phyloP scores from a whole-genome alignment of 2,113 vertebrate genomes.

The Rhea pennata region DNA sequence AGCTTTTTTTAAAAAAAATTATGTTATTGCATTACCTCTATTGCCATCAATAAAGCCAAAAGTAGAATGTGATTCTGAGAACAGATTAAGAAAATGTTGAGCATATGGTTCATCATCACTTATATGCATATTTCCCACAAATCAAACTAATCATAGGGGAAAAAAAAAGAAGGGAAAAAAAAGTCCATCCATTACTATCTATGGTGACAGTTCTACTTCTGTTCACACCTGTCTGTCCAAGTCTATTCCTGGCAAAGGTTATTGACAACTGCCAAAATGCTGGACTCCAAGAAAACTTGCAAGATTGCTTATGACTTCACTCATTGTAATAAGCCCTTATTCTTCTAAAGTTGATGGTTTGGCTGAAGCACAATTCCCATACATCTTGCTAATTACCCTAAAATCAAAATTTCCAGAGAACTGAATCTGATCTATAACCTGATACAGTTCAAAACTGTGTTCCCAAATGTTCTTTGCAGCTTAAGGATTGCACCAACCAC shows the following conservation, averaged over 20 bases:
- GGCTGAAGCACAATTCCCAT: not conserved
- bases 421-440: not conserved
- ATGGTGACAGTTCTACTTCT: not conserved
- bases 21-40: not conserved
- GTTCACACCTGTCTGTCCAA: not conserved
- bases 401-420: not conserved
- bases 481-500: not conserved
- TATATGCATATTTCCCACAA: not conserved
- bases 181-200: not conserved
- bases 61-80: not conserved
- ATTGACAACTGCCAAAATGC: not conserved
- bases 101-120: not conserved
- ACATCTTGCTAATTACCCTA: not conserved
- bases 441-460: not conserved
- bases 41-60: not conserved
- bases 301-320: not conserved
- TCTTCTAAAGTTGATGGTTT: constrained; percentile 12
- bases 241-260: not conserved
- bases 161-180: not conserved
- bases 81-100: not conserved
- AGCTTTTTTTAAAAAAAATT: not conserved
- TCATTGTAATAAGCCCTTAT: not conserved
- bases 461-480: not conserved
- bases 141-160: not conserved
- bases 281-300: not conserved